Evolutionary conservation across 2,888 invertebrate genomes (phyloP), one percentile per base, ranked within the genome.

Genomic region (Clusia tigrina): DNA sequence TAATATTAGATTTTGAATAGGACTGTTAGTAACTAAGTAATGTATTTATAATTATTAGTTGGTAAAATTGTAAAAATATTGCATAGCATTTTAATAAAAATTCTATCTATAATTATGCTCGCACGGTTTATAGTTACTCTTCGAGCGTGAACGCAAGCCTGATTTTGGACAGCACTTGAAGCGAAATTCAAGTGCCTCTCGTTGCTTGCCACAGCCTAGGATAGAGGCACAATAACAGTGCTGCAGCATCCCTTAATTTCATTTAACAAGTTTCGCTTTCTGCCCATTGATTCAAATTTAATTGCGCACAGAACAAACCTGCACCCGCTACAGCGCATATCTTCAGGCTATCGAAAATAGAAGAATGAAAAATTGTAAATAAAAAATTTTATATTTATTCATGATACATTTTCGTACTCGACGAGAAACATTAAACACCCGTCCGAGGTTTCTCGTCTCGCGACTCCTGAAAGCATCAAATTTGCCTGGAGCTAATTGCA

Each of bases 401-500:
- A 63, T 48, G 48, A 20, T 48, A 20, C 22, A 10, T 42, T 48
- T 20, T 48, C 48, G 12, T n/a, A 6, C 32, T 32, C 6, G 12
- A 32, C 32, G 12, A 32, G 12, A 32, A 32, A n/a, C n/a, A 32
- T 32, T 12, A 48, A 48, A 18, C 22, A 42, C 3, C 42, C 48
- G 20, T 18, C 5, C 42, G n/a, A 10, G n/a, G 32, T 9, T 12
- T 12, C 6, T n/a, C 9, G 3, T 15, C 42, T n/a, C 42, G 9
- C 3, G 15, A 42, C 42, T 42, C 42, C 9, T 5, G 2, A 3
- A 67, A 64, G 62, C 68, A 65, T 58, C 60, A 63, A 65, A 68
- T 68, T 67, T 69, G 78, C 80, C 76, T 65, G 66, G 58, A 75
- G 81, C 79, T 79, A 80, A 80, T 80, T 81, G 78, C 74, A 72